Evolutionary conservation across 2,888 invertebrate species (phyloP).

Genomic region (Maniola hyperantus): DNA sequence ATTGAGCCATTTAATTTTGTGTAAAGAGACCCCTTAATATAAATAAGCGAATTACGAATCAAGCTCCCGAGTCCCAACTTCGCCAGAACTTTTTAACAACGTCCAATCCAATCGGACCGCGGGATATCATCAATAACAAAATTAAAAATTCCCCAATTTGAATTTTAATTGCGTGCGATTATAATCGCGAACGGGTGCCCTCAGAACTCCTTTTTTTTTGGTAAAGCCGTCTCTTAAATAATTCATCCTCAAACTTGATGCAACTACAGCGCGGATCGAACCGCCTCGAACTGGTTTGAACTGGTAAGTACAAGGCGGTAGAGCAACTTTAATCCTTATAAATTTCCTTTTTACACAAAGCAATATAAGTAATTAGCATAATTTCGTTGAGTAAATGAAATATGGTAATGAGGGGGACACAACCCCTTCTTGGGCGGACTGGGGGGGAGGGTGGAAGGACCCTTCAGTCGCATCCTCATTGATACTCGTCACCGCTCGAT

Average conservation of each 20-base stretch:
- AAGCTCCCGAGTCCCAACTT: conserved; percentile 57
- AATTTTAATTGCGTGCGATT: conserved; percentile 82
- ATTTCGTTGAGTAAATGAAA: conserved; percentile 84
- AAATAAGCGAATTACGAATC: conserved; percentile 65
- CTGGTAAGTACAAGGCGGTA: conserved; percentile 53
- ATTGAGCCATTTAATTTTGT: conserved; percentile 35
- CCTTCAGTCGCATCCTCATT: conserved; percentile 78
- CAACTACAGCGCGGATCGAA: conserved; percentile 55
- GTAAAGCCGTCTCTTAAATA: conserved; percentile 71
- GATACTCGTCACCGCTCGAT: conserved; percentile 78
- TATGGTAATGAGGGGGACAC: conserved; percentile 80
- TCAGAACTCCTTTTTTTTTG: conserved; percentile 51
- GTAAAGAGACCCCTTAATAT: conserved; percentile 42
- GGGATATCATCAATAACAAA: conserved; percentile 80
- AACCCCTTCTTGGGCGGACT: conserved; percentile 70
- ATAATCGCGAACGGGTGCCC: conserved; percentile 76
- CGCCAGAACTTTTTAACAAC: conserved; percentile 70
- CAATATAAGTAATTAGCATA: conserved; percentile 84
- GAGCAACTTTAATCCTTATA: conserved; percentile 82
- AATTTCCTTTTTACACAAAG: conserved; percentile 84
- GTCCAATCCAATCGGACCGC: conserved; percentile 66
- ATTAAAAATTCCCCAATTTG: conserved; percentile 81
- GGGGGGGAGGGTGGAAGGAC: conserved; percentile 59
- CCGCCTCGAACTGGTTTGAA: conserved; percentile 51
- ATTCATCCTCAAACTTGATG: conserved; percentile 67